Conservation (phyloP, 2,113 vertebrate species). For the Trematocara unimaculatum region DNA sequence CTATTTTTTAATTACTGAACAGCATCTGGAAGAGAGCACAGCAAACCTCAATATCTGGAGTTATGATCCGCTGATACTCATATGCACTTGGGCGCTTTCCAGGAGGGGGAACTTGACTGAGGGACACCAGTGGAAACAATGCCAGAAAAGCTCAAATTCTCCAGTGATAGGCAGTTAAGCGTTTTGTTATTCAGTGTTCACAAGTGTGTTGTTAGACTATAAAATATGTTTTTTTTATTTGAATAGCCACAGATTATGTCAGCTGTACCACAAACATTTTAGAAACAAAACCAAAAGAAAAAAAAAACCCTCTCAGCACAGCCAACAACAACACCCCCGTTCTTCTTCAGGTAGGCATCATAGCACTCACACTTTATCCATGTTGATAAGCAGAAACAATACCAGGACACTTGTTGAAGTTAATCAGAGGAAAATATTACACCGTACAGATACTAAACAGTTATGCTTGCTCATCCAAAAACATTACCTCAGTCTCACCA, state of each 20-base stretch:
- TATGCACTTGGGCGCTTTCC: slow-evolving; percentile 48
- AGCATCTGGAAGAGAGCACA: slow-evolving; percentile 63
- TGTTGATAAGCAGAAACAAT: neutral
- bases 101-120: slow-evolving; percentile 2
- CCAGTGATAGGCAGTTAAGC: neutral
- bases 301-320: accelerated
- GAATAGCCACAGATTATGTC: neutral
- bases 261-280: neutral
- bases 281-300: neutral
- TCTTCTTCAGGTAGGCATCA: neutral
- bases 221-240: neutral
- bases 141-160: neutral
- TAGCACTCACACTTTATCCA: neutral
- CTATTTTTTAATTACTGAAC: slow-evolving; percentile 68
- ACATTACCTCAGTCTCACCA: slow-evolving; percentile 36
- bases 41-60: slow-evolving; percentile 64
- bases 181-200: neutral
- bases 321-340: slow-evolving; percentile 21
- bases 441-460: neutral
- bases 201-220: neutral
- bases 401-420: neutral
- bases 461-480: slow-evolving; percentile 18
- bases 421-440: slow-evolving; percentile 34
- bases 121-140: slow-evolving; percentile 13
- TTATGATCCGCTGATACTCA: slow-evolving; percentile 57